phyloP scores from a whole-genome alignment of 2,797 vertebrate genomes.

The Muscicapa comitata region DNA sequence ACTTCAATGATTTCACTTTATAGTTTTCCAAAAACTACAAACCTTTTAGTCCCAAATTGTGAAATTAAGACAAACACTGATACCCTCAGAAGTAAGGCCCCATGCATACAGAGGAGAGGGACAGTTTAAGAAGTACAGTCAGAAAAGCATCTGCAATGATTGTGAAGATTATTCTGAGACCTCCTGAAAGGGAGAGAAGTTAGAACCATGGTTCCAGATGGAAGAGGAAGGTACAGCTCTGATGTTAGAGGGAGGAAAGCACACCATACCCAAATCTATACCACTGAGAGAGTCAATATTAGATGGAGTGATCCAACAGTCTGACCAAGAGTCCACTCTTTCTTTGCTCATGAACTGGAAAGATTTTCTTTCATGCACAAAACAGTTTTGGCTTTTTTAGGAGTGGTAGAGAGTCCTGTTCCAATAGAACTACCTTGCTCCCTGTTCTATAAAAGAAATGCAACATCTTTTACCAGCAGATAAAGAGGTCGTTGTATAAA shows the following conservation, averaged over 20 bases:
- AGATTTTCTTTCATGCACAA: not conserved
- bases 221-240: not conserved
- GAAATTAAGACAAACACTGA: not conserved
- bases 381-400: not conserved
- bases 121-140: not conserved
- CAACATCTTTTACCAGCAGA: not conserved
- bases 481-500: not conserved
- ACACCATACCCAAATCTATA: not conserved
- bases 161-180: not conserved
- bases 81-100: not conserved
- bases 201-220: not conserved
- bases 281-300: not conserved
- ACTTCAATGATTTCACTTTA: not conserved
- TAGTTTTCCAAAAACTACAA: not conserved
- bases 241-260: not conserved
- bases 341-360: not conserved
- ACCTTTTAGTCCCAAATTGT: not conserved
- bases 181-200: not conserved
- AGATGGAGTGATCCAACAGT: not conserved
- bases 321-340: not conserved
- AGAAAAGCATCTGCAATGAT: not conserved
- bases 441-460: not conserved
- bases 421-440: not conserved
- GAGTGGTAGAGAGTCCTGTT: not conserved
- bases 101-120: fast-evolving